A percentile compares a stretch with the other conserved stretches of the same genome.
phyloP scores from a whole-genome alignment of 2,797 vertebrate genomes.

The Gambusia yucatana region DNA sequence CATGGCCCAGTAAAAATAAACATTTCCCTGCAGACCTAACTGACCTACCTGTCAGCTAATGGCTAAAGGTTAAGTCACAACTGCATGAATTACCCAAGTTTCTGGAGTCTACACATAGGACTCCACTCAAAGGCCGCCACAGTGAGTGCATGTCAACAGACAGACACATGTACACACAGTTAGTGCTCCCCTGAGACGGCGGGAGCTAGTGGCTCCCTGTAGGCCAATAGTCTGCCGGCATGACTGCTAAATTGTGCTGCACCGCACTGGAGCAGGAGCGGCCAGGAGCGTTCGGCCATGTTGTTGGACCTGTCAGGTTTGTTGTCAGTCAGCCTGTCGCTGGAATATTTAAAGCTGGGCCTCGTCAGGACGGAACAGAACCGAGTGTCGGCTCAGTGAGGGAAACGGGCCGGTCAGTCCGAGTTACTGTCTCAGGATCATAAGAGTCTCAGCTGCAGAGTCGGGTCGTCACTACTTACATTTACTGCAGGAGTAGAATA shows the following conservation, averaged over 20 bases:
- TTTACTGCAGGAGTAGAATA: too few species aligned
- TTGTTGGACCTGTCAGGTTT: conserved; percentile 72
- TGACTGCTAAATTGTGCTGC: conserved; percentile 68
- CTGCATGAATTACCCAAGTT: conserved; percentile 66
- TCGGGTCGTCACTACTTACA: too few species aligned
- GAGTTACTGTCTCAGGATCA: not conserved
- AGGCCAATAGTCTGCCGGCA: conserved; percentile 73
- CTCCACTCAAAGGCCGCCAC: conserved; percentile 62
- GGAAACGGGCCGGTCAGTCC: conserved; percentile 29
- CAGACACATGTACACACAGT: conserved; percentile 56
- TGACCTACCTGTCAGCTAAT: conserved; percentile 80
- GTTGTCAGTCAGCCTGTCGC: conserved; percentile 70
- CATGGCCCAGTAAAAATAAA: conserved; percentile 80
- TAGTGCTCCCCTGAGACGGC: conserved; percentile 67
- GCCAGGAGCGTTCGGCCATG: conserved; percentile 69
- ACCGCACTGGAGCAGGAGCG: conserved; percentile 65
- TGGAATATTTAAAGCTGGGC: conserved; percentile 42
- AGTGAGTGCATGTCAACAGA: conserved; percentile 75
- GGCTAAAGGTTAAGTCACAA: conserved; percentile 76
- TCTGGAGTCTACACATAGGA: conserved; percentile 64
- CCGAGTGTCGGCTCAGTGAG: conserved; percentile 25
- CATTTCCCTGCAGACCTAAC: conserved; percentile 78
- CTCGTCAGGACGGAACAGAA: conserved; percentile 49
- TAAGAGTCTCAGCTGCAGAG: not conserved
- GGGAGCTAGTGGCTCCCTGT: conserved; percentile 66